Base-by-base conservation (phyloP, 2,113 vertebrate genomes). In the Opisthocomus hoazin region DNA sequence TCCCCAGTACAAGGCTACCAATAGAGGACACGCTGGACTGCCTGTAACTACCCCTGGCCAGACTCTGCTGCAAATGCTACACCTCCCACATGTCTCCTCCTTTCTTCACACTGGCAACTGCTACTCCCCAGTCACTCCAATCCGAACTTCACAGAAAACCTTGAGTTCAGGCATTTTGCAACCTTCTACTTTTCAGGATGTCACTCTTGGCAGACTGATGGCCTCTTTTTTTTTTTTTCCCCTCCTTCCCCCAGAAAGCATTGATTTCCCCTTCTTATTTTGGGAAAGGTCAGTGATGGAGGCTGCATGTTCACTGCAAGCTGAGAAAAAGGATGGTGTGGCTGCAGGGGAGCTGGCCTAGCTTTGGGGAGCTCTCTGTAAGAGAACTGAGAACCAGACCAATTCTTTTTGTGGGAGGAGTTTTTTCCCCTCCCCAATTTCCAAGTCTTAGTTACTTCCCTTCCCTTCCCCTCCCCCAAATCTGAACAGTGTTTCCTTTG, bases 401-500 rank as follows among this genome's bases (percentile, higher is more conserved):
- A 57, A 6, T 36, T 93, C 53, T 65, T 75, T 46, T 46, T 0
- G 0, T 50, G 45, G 53, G 41, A 65, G 57, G 32, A 92, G 48
- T 27, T 89, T 53, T 76, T 57, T n/a, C n/a, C 41, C 41, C 79
- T 87, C 75, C 69, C 77, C 70, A 82, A 4, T 93, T 91, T 94
- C 66, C 89, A 92, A 93, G 84, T 65, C 74, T 93, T 83, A 10
- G 30, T 82, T 90, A 89, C 41, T 90, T 93, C 92, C 79, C 41
- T 76, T 90, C 60, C 81, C 91, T 34, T 69, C 89, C 88, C 76
- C 90, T 18, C 48, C 70, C 53, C n/a, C 90, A 79, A 71, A 90
- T 86, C 30, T 58, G 41, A 91, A 96, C 96, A 96, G 69, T 15
- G 23, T 92, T 94, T 84, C 84, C 83, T 94, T 96, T 96, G 93